Evolutionary conservation across 2,888 invertebrate species (phyloP).

Genomic region (Allygus modestus): DNA sequence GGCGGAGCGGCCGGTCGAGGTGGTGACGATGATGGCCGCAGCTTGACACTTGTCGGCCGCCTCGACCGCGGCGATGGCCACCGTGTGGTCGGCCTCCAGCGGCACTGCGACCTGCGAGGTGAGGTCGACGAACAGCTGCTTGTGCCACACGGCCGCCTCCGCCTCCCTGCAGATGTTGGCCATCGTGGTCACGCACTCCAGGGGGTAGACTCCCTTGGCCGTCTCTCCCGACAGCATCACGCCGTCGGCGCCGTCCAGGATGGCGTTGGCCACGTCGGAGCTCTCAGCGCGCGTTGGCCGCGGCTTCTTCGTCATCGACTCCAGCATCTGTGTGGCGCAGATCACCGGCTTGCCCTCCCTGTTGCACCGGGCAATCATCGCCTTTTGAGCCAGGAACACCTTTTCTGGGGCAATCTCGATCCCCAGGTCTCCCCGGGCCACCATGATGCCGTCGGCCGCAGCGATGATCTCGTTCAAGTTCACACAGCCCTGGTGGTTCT

Average conservation of each 20-base stretch:
- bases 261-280: constrained; percentile 98
- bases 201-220: constrained; percentile 97
- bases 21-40: constrained; percentile 92
- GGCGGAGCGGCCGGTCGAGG: constrained; percentile 90
- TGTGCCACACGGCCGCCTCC: constrained; percentile 94
- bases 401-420: constrained; percentile 99
- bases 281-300: constrained; percentile 97
- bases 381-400: constrained; percentile 98
- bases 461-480: constrained; percentile 96
- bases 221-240: constrained; percentile 99
- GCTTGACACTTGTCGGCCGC: constrained; percentile 94
- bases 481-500: constrained; percentile 97
- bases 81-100: constrained; percentile 85
- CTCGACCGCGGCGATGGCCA: constrained; percentile 96
- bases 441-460: constrained; percentile 99
- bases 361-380: constrained; percentile 98
- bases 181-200: constrained; percentile 94
- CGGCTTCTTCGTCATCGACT: constrained; percentile 99
- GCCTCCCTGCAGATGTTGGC: constrained; percentile 97
- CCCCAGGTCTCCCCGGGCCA: constrained; percentile 97
- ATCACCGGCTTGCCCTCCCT: constrained; percentile 97
- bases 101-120: constrained; percentile 72
- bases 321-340: constrained; percentile 99
- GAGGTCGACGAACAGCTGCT: constrained; percentile 91
- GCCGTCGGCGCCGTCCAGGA: constrained; percentile 98